These are phyloP conservation scores for Lacerta viridis DNA, from an alignment of 2,797 vertebrate species.

Conservation along the genomic window DNA sequence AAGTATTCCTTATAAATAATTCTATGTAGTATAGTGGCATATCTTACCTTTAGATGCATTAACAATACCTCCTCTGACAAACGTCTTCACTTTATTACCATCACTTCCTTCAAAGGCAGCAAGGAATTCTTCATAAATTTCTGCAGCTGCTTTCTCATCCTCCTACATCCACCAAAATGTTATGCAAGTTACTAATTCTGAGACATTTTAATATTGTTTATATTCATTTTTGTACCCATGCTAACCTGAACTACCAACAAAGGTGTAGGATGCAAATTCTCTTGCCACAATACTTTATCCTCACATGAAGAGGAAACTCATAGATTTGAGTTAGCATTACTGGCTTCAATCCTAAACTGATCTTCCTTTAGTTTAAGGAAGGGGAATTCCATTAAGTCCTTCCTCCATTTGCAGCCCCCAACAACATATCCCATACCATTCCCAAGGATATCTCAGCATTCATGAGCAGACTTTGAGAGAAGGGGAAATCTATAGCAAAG, in stretches of 20 bases:
- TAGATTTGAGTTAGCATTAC: background rate
- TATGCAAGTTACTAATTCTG: slow-evolving; percentile 32
- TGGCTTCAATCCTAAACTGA: background rate
- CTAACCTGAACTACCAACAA: slow-evolving; percentile 32
- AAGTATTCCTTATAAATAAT: slow-evolving; percentile 22
- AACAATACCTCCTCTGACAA: slow-evolving; percentile 96
- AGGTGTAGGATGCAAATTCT: background rate
- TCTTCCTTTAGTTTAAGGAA: too few relatives aligned
- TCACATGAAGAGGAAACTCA: background rate
- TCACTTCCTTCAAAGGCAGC: slow-evolving; percentile 98
- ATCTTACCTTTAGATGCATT: slow-evolving; percentile 94
- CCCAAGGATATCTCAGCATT: background rate
- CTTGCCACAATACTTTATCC: background rate
- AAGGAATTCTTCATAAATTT: slow-evolving; percentile 99
- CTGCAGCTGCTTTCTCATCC: slow-evolving; percentile 97
- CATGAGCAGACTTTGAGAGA: background rate
- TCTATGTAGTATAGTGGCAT: slow-evolving; percentile 42
- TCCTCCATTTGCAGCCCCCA: background rate
- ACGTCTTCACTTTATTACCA: slow-evolving; percentile 95
- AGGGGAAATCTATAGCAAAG: background rate
- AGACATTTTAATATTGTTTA: background rate
- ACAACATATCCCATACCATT: background rate
- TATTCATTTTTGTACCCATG: slow-evolving; percentile 51
- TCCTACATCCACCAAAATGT: slow-evolving; percentile 84
- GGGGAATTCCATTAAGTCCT: background rate